phyloP scores from a whole-genome alignment of 2,888 invertebrate genomes.

The Euclidia mi region DNA sequence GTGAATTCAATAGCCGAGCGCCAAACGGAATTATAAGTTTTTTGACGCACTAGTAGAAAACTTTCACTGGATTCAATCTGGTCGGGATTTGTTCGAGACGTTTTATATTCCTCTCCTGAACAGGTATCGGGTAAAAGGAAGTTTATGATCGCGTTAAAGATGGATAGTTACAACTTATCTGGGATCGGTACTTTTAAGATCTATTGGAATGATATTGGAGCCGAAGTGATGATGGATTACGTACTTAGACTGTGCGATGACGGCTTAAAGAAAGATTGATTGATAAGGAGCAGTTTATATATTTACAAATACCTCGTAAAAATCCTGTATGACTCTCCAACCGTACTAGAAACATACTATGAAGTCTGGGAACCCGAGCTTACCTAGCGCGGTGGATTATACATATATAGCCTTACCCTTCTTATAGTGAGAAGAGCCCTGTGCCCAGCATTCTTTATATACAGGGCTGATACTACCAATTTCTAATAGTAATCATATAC shows the following conservation, averaged over 20 bases:
- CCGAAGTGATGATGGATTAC: conserved; percentile 33
- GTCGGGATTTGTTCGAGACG: conserved; percentile 78
- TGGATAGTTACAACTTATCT: conserved; percentile 33
- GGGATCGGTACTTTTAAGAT: conserved; percentile 28
- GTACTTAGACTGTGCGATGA: conserved; percentile 23
- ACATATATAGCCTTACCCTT: too few species aligned
- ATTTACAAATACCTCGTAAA: too few species aligned
- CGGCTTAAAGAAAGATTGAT: conserved; percentile 9
- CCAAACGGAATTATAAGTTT: conserved; percentile 85
- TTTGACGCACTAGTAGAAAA: conserved; percentile 85
- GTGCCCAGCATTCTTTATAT: too few species aligned
- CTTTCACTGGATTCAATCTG: conserved; percentile 85
- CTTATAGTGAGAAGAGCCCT: too few species aligned
- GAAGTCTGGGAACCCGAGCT: too few species aligned
- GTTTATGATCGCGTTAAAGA: conserved; percentile 46
- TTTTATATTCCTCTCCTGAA: conserved; percentile 62
- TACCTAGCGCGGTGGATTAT: too few species aligned
- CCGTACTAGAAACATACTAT: too few species aligned
- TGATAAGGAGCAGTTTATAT: not conserved
- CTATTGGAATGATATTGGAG: conserved; percentile 30
- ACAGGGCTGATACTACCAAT: too few species aligned
- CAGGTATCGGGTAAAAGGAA: conserved; percentile 46
- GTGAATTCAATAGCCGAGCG: conserved; percentile 85
- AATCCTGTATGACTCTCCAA: too few species aligned
- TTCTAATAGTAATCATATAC: too few species aligned